Evolutionary conservation across 1,140 invertebrate genomes (phyloP), one percentile per base, ranked within the genome.

Genomic region (Anoplophora glabripennis): DNA sequence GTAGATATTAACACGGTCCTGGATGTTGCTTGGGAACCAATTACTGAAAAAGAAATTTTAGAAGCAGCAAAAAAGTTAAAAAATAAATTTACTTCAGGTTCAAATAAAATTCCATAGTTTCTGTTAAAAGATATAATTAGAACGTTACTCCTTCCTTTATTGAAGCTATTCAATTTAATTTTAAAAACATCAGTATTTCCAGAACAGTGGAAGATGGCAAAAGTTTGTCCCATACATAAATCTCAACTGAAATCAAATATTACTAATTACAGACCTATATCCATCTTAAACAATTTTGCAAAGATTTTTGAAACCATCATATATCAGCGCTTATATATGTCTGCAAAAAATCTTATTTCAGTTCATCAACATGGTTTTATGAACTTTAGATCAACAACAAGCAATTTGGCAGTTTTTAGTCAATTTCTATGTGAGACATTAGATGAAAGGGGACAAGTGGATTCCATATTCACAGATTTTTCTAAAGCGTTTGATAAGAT

Each of bases 151-250:
- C 5, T 3, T 28, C 21, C 21, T 2, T 5, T 28, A 28, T 28
- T 28, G 21, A 28, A 28, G 21, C 21, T 28, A 28, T 28, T 28
- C 21, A 28, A 28, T 28, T 28, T 28, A 28, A 28, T 28, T 28
- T 28, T 28, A 28, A 45, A 45, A 45, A 45, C 17, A 15, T 45
- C 44, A 15, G 44, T 45, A 15, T 57, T 49, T 38, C 55, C 41
- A 15, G 45, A 57, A 34, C 7, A 36, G 36, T 57, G 55, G 55
- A 57, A 49, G 38, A 57, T 14, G 48, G 45, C 11, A 14, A 33
- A 35, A 17, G 46, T 48, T 57, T 36, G 33, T 38, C 55, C 55
- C 3, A 48, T 57, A 21, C 44, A 57, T 57, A 57, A 55, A 55
- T 14, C 12, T 7, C 35, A 36, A 44, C 14, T 35, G 8, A 28